Evolutionary conservation across 2,888 invertebrate species (phyloP), one percentile per base, ranked within the genome.

Genomic region (Pristionchus entomophagus): DNA sequence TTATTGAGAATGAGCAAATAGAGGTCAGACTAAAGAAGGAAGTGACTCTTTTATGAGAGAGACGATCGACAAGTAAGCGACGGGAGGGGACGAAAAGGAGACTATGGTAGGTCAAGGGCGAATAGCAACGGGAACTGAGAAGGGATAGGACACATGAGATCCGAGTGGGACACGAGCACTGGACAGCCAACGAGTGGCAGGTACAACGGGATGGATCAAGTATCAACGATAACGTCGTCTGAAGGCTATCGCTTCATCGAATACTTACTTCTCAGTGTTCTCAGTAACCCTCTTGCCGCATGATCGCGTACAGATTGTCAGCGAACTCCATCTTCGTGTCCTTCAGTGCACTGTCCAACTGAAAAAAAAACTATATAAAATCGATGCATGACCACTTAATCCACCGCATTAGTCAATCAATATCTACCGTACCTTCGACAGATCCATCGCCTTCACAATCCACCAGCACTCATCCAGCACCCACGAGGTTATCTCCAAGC

Each of bases 281-380:
- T n/a, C n/a, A n/a, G n/a, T n/a, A n/a, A n/a, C n/a, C n/a, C n/a
- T n/a, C n/a, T n/a, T 62, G 82, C 19, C 45, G 59, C 83, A 83
- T 59, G 6, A 83, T 19, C 10, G 19, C 62, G 49, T 62, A 19
- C 22, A 83, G 62, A 29, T 62, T 83, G 26, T 56, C 81, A 4
- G 41, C 29, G 32, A 62, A 62, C 26, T 62, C 45, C 83, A 62
- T 41, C 83, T 38, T 41, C 10, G 62, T 49, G 8, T 59, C 32
- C 41, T 32, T 29, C 59, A 83, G 62, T 4, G 83, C 83, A 14
- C 29, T 32, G 49, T 59, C 32, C 83, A 83, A 17, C 83, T 83
- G 83, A 35, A 83, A 83, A 17, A 14, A n/a, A n/a, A n/a, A n/a
- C n/a, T n/a, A n/a, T n/a, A n/a, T n/a, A n/a, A n/a, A n/a, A n/a